Percentiles rank a stretch among this genome's conserved stretches.
These are phyloP conservation scores for Lycaena phlaeas DNA, from an alignment of 2,888 invertebrate species.

Conservation along the genomic window DNA sequence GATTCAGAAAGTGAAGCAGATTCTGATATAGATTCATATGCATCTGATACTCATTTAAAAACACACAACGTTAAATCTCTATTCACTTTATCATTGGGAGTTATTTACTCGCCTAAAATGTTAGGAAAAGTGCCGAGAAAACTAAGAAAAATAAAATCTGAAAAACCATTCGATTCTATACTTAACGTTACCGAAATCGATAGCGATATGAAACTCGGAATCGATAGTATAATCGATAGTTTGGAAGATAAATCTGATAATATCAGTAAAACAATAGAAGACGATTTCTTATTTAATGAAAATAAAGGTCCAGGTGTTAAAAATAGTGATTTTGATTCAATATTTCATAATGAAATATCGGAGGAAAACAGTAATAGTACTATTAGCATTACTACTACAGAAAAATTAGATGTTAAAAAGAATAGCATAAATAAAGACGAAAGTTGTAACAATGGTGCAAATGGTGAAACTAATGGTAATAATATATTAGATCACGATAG, in stretches of 20 bases:
- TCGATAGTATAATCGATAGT: conserved; percentile 34
- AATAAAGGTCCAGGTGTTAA: conserved; percentile 14
- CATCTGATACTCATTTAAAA: too few relatives aligned
- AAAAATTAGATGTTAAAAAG: conserved; percentile 4
- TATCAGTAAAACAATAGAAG: conserved; percentile 13
- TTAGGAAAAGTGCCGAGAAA: conserved; percentile 42
- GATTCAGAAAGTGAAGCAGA: conserved; percentile 33
- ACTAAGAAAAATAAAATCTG: conserved; percentile 26
- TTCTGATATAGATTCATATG: conserved; percentile 11
- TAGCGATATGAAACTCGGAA: conserved; percentile 25
- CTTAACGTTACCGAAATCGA: conserved; percentile 22
- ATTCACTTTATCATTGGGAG: conserved; percentile 34
- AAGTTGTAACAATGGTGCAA: conserved; percentile 3
- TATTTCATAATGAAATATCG: conserved; percentile 12
- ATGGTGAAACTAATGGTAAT: neutral
- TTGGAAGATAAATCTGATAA: conserved; percentile 25
- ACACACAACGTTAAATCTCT: conserved; percentile 28
- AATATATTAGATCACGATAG: conserved; percentile 4
- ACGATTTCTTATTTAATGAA: conserved; percentile 18
- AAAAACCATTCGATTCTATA: conserved; percentile 23
- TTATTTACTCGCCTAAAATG: conserved; percentile 37
- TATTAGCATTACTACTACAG: neutral
- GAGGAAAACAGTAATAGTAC: neutral
- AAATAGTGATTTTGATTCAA: conserved; percentile 21
- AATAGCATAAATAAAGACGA: neutral